Evolutionary conservation across 1,140 invertebrate species (phyloP).

Genomic region (Drepana arcuata): DNA sequence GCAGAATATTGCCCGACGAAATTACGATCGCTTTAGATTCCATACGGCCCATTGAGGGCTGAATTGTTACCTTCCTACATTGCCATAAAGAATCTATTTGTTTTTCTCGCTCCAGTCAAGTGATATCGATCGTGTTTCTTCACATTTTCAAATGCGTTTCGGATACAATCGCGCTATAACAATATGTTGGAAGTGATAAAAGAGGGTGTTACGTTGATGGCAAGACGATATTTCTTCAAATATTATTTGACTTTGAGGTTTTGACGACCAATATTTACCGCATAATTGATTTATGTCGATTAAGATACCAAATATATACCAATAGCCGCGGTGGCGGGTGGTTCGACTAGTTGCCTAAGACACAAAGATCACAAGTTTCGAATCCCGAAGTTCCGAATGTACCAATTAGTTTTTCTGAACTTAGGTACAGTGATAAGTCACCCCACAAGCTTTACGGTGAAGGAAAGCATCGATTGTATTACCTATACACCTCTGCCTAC

Average conservation of each 20-base stretch:
- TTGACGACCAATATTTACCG: too few species aligned
- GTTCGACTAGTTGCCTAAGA: not conserved
- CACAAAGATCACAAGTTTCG: constrained; percentile 2
- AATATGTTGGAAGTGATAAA: too few species aligned
- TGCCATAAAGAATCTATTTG: constrained; percentile 61
- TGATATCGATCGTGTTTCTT: constrained; percentile 34
- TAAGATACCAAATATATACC: not conserved
- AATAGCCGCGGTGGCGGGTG: not conserved
- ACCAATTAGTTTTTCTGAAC: too few species aligned
- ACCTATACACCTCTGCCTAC: too few species aligned
- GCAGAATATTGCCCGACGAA: constrained; percentile 64
- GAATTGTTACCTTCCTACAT: constrained; percentile 65
- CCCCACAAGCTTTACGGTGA: too few species aligned
- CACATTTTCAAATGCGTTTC: constrained; percentile 17
- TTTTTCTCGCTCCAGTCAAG: constrained; percentile 34
- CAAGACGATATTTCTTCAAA: too few species aligned
- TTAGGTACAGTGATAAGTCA: too few species aligned
- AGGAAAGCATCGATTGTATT: too few species aligned
- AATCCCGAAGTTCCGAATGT: not conserved
- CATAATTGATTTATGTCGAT: constrained; percentile 8
- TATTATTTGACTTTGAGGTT: too few species aligned
- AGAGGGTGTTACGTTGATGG: too few species aligned
- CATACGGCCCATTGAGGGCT: constrained; percentile 58
- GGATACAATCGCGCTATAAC: too few species aligned
- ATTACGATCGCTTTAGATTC: constrained; percentile 70